A percentile compares a stretch with the other conserved stretches of the same genome.
Conservation (phyloP, 2,113 vertebrate genomes). For the Nesoenas mayeri region DNA sequence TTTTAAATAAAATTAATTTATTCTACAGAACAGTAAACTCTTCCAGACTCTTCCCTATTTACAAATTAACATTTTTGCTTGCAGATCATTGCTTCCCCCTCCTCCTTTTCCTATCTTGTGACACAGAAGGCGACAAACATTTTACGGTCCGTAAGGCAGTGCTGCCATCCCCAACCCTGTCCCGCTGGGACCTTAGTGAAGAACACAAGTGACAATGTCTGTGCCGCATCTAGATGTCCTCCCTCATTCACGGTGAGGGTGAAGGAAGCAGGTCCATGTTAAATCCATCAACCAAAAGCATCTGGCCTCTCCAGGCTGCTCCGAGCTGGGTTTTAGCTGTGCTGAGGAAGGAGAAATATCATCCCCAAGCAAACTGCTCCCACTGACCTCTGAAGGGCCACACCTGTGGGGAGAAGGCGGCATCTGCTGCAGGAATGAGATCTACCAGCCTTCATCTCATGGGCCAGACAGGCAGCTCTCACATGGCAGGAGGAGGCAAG, state of each 20-base stretch:
- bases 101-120: not conserved
- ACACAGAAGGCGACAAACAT: not conserved
- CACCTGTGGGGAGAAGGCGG: not conserved
- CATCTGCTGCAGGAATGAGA: not conserved
- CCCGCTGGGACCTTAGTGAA: not conserved
- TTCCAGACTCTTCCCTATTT: constrained; percentile 68
- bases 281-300: not conserved
- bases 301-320: not conserved
- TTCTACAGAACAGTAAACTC: constrained; percentile 69
- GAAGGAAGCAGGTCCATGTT: not conserved
- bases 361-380: not conserved
- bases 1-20: constrained; percentile 74
- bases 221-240: not conserved
- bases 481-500: not conserved
- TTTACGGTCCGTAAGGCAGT: not conserved
- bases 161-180: not conserved
- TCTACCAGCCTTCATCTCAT: not conserved
- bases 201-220: not conserved
- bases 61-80: constrained; percentile 66
- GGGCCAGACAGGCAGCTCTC: not conserved
- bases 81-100: not conserved
- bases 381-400: not conserved
- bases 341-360: not conserved
- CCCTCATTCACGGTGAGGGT: accelerated
- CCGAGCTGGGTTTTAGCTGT: not conserved